Percentiles rank a stretch among this genome's conserved stretches.
Conservation (phyloP, 2,113 vertebrate species). For the Empidonax traillii region DNA sequence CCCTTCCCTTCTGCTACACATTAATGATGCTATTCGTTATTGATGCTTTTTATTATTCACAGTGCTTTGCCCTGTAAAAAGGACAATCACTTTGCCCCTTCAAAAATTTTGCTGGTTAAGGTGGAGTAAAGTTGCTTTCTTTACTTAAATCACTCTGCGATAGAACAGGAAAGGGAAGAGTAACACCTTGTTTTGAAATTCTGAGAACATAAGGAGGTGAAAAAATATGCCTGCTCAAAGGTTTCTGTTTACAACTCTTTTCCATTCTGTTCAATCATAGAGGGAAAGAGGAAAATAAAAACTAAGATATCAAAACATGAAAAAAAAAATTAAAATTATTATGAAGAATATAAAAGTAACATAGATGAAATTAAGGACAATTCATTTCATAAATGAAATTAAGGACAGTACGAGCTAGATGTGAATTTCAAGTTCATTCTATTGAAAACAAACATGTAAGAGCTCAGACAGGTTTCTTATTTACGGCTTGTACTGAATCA, state of each 20-base stretch:
- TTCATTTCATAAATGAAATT: background rate
- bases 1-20: background rate
- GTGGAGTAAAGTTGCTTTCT: background rate
- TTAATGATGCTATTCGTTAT: background rate
- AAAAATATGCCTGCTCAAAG: background rate
- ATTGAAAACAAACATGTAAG: background rate
- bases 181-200: background rate
- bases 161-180: background rate
- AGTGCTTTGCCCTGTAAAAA: background rate
- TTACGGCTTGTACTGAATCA: background rate
- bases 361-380: background rate
- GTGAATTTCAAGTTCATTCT: background rate
- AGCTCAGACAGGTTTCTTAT: background rate
- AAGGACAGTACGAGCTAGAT: background rate
- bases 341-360: background rate
- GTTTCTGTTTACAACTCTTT: background rate
- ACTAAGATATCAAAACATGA: background rate
- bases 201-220: background rate
- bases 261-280: background rate
- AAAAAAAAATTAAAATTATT: background rate
- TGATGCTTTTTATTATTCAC: background rate
- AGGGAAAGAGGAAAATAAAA: background rate
- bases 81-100: background rate
- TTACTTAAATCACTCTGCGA: background rate
- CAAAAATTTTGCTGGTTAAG: background rate